A percentile compares a stretch with the other conserved stretches of the same genome.
Evolutionary conservation across 1,140 invertebrate genomes (phyloP).

Genomic region (Eubasilissa regina): DNA sequence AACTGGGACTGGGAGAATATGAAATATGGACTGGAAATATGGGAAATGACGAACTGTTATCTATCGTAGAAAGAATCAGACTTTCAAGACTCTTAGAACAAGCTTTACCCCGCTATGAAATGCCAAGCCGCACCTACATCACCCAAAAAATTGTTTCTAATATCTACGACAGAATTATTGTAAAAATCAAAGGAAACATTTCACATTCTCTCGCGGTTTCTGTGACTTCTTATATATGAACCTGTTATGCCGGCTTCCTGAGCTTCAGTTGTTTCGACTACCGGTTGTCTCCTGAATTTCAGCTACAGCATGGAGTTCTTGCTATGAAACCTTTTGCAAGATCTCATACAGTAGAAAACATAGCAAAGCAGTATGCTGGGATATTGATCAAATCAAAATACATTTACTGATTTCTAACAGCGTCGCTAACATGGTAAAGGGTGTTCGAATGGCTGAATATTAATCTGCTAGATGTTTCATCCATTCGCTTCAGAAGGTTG

Average conservation of each 20-base stretch:
- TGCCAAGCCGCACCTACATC: not conserved
- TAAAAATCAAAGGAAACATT: not conserved
- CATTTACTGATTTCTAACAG: not conserved
- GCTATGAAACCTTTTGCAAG: not conserved
- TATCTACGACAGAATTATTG: not conserved
- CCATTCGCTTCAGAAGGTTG: not conserved
- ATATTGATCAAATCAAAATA: not conserved
- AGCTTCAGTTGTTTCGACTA: not conserved
- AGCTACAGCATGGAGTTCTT: not conserved
- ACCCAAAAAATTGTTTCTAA: not conserved
- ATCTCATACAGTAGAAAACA: not conserved
- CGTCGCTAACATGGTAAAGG: not conserved
- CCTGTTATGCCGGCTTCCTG: not conserved
- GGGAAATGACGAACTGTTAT: no score
- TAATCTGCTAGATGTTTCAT: not conserved
- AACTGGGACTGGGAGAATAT: no score
- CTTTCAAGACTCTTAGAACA: not conserved
- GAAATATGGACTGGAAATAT: no score
- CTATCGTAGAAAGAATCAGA: not conserved
- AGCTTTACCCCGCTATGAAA: not conserved
- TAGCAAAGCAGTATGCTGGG: not conserved
- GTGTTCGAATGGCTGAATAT: not conserved
- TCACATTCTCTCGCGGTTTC: not conserved
- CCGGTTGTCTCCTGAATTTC: not conserved
- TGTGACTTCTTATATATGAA: not conserved